Evolutionary conservation across 2,113 vertebrate genomes (phyloP).

Genomic region (Tympanuchus pallidicinctus): DNA sequence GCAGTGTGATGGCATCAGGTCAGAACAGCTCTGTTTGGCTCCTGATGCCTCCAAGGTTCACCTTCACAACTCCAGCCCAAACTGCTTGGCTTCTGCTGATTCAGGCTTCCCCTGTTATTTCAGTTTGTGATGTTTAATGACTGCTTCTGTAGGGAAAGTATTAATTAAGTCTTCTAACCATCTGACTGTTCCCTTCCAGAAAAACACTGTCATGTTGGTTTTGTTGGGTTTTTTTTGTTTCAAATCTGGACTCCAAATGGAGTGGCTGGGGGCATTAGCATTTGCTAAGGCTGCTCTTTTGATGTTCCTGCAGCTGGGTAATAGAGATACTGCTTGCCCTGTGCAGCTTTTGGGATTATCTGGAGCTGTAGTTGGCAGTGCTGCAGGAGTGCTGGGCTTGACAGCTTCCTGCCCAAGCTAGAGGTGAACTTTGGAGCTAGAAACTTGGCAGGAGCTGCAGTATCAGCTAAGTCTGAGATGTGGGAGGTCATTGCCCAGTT

Average conservation of each 20-base stretch:
- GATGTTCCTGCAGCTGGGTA: neutral
- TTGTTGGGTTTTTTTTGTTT: neutral
- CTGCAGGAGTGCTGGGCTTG: neutral
- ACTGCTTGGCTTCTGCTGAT: neutral
- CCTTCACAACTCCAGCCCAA: neutral
- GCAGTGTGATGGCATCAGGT: neutral
- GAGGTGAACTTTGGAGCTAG: neutral
- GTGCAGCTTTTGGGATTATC: neutral
- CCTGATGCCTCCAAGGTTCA: neutral
- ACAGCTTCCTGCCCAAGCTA: neutral
- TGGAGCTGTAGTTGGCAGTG: rapidly evolving
- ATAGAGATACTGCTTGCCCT: neutral
- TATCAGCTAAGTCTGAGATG: rapidly evolving
- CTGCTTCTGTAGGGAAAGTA: neutral
- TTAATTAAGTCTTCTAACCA: neutral
- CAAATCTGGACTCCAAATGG: neutral
- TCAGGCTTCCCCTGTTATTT: neutral
- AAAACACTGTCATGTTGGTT: neutral
- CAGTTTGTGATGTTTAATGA: neutral
- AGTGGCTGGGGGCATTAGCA: neutral
- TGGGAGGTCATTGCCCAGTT: neutral
- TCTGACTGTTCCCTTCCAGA: neutral
- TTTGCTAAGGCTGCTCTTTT: neutral
- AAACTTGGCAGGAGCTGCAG: rapidly evolving
- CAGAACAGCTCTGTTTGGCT: neutral